phyloP scores from a whole-genome alignment of 2,113 vertebrate genomes.

The Alosa alosa region DNA sequence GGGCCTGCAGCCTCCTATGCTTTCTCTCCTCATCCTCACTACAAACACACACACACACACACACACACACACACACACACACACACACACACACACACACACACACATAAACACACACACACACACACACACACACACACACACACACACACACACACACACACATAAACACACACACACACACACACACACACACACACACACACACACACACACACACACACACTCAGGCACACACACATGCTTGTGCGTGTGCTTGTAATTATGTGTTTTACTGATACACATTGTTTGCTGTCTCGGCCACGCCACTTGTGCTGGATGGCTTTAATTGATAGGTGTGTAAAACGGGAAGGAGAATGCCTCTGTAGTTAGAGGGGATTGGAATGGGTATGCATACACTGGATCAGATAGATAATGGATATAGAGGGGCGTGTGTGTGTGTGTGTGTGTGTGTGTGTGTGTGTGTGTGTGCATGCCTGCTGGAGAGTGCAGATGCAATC shows the following conservation, averaged over 20 bases:
- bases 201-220: conserved; percentile 3
- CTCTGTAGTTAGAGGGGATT: background rate
- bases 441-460: background rate
- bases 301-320: background rate
- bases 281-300: background rate
- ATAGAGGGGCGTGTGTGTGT: background rate
- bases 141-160: background rate
- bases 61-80: background rate
- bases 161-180: background rate
- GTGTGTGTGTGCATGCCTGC: background rate
- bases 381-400: too few relatives aligned
- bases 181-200: background rate
- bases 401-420: background rate
- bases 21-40: background rate
- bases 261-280: conserved; percentile 6
- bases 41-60: background rate
- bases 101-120: background rate
- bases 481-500: background rate
- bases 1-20: background rate
- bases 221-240: background rate
- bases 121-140: background rate
- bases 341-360: background rate
- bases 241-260: background rate
- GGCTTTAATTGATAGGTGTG: background rate
- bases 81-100: background rate